Base-by-base conservation (phyloP, 2,113 vertebrate genomes). In the Odontophorus gujanensis region DNA sequence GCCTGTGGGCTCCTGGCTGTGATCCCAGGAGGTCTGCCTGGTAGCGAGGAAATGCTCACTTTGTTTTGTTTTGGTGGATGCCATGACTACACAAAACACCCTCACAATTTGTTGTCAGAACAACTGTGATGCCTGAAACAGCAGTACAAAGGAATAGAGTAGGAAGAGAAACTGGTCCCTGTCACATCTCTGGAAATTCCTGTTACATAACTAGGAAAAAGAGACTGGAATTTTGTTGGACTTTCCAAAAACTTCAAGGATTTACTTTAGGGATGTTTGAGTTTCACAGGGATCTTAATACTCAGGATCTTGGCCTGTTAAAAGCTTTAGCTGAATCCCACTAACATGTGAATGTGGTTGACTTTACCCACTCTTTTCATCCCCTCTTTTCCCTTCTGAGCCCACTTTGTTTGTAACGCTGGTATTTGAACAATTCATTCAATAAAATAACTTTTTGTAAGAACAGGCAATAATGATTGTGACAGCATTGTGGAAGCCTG, bases 111-210 rank as follows among this genome's bases (percentile, higher is more conserved):
- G 51, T 53, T 36, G 5, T 51, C 30, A 0, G 4, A 85, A 68
- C 36, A n/a, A 57, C 4, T 13, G 38, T 19, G 45, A 0, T 7
- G 4, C 24, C 21, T 51, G 17, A 7, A 85, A 45, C 0, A 0
- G 13, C 7, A 25, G 12, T 51, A 34, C 3, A 59, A 25, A 75
- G 30, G 20, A 36, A 61, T 34, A 8, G 24, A 16, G 14, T 42
- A 66, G 43, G n/a, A 90, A 62, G 4, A 4, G 11, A 7, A 72
- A 7, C 9, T 57, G 6, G 21, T 28, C 43, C 34, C 11, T 9
- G 10, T 42, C 22, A 61, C 12, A 32, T 6, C 3, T 69, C 17
- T 80, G 12, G 34, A 62, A 93, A 83, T 32, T 50, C 21, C 22
- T 50, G 18, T 28, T 62, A 2, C 8, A 4, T 34, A 75, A 34